Percentiles rank a stretch among this genome's conserved stretches.
Evolutionary conservation across 2,797 vertebrate genomes (phyloP).

Genomic region (Hydrophis major): DNA sequence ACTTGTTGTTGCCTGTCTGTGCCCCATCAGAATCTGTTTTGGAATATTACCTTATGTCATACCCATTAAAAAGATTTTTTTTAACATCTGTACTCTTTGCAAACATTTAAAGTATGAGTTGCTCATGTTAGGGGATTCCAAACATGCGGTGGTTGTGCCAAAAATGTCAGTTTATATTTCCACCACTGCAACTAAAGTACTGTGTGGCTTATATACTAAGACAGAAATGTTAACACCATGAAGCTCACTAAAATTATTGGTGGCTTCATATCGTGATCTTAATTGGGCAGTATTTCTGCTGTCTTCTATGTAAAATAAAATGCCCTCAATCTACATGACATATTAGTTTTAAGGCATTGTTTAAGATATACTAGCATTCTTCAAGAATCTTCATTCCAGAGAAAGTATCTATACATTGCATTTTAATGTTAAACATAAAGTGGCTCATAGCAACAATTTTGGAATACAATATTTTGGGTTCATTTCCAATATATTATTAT

Average conservation of each 20-base stretch:
- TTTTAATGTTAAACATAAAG: neutral
- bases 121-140: neutral
- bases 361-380: neutral
- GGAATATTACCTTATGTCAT: neutral
- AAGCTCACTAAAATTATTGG: slow-evolving; percentile 9
- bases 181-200: neutral
- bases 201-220: neutral
- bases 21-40: neutral
- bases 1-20: neutral
- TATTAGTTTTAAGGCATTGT: neutral
- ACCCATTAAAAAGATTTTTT: neutral
- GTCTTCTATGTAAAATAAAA: neutral
- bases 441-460: neutral
- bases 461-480: neutral
- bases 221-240: neutral
- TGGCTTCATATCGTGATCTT: neutral
- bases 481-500: neutral
- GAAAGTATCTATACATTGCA: neutral
- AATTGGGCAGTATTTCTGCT: neutral
- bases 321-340: neutral
- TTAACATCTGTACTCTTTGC: neutral
- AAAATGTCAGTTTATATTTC: neutral
- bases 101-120: neutral
- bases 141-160: neutral
- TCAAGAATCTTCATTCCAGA: neutral